Evolutionary conservation across 1,140 invertebrate genomes (phyloP).

Genomic region (Apocrypta bakeri): DNA sequence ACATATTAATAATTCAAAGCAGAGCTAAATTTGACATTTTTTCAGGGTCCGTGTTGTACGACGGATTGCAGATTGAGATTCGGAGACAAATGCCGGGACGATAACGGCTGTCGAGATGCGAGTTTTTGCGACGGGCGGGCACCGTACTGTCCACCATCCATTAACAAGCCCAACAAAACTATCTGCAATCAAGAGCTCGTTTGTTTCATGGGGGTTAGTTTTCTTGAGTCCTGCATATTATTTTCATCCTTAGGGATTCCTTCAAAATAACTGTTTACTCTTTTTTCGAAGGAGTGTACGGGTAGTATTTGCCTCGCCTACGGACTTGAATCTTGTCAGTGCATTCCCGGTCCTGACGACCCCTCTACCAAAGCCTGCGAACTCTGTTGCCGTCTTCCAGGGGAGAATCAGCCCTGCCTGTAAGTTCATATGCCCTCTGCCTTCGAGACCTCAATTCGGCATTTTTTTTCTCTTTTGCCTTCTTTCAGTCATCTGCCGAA

Average conservation of each 20-base stretch:
- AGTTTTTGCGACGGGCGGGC: conserved; percentile 91
- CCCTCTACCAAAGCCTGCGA: conserved; percentile 90
- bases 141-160: conserved; percentile 91
- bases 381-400: conserved; percentile 90
- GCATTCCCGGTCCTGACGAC: conserved; percentile 84
- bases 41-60: conserved; percentile 96
- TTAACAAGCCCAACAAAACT: conserved; percentile 95
- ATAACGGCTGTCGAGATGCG: conserved; percentile 93
- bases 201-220: conserved; percentile 93
- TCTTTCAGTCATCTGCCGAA: background rate
- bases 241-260: conserved; percentile 4
- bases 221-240: background rate
- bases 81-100: conserved; percentile 92
- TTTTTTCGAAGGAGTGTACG: conserved; percentile 84
- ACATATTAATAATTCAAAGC: too few relatives aligned
- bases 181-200: conserved; percentile 95
- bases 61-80: conserved; percentile 88
- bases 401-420: conserved; percentile 84
- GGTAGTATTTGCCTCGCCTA: conserved; percentile 95
- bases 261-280: conserved; percentile 32
- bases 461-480: conserved; percentile 33
- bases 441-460: background rate
- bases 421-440: conserved; percentile 63
- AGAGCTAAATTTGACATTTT: conserved; percentile 57
- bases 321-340: conserved; percentile 96